Evolutionary conservation across 2,797 vertebrate species (phyloP).

Genomic region (Hapalemur alaotrensis): DNA sequence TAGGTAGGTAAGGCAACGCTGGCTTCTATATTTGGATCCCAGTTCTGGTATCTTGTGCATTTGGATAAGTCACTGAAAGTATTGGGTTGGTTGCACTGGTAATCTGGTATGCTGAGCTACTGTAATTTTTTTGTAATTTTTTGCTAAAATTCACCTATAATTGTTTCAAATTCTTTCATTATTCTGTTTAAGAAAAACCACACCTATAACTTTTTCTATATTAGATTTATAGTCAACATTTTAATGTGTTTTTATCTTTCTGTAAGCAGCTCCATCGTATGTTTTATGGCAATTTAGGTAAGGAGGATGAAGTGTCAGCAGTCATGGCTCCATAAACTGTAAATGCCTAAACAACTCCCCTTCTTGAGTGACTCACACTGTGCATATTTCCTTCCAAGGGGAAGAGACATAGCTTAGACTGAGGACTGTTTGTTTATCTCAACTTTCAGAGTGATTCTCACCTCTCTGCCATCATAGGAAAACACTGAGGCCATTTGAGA

Average conservation of each 20-base stretch:
- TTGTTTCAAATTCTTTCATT: background rate
- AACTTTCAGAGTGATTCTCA: background rate
- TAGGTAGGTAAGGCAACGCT: background rate
- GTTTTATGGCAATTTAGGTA: background rate
- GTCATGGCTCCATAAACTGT: background rate
- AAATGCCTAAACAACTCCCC: background rate
- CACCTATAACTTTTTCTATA: background rate
- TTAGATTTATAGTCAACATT: background rate
- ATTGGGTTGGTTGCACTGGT: background rate
- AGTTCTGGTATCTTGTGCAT: background rate
- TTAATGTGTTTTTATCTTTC: background rate
- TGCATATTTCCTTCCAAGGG: background rate
- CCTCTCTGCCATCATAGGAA: background rate
- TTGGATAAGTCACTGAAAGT: background rate
- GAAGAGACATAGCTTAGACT: background rate
- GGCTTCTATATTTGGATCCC: background rate
- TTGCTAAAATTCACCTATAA: background rate
- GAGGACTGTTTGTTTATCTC: background rate
- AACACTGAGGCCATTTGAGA: background rate
- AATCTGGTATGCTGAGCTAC: background rate
- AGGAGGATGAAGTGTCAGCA: background rate
- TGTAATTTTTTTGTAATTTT: background rate
- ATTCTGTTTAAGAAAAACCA: background rate
- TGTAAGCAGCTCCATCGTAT: background rate
- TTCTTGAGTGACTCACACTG: background rate